Evolutionary conservation across 2,797 vertebrate species (phyloP), one percentile per base, ranked within the genome.

Genomic region (Enteromius radiatus): DNA sequence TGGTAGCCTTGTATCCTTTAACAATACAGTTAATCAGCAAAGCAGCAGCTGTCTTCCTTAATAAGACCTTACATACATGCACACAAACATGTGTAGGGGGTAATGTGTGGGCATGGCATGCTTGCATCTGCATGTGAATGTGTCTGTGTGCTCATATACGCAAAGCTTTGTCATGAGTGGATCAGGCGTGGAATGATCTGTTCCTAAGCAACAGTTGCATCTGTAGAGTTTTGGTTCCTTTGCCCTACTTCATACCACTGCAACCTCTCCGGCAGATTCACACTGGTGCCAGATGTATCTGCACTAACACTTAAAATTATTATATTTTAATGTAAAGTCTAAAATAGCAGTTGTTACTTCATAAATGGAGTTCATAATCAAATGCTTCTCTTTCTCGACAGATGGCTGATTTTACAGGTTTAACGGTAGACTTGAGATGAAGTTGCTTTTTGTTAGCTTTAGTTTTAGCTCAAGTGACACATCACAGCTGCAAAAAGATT

Each of bases 181-280:
- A 76, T 82, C 63, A 17, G 64, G 33, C 70, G 56, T 17, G 59
- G 14, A 68, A 69, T 67, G 23, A 69, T 71, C 76, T 54, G 75
- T 84, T 79, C 61, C 75, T 82, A 76, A 82, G 84, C 73, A 69
- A 85, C 70, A 43, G 78, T 59, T 11, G 6, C 71, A 76, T 76
- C 71, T 28, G 59, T 43, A 67, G 68, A 49, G 63, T 76, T 76
- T 65, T 41, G 23, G 73, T 68, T 68, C 26, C 36, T 76, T 36
- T 36, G 47, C 15, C 11, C 4, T 7, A 17, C 33, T 26, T 73
- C 5, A n/a, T 64, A 26, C 19, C 56, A 41, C 43, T 73, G 80
- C 45, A 67, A 11, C 59, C 38, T 81, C 33, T 54, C n/a, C 12
- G 43, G 49, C 9, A 68, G 36, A 61, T 69, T 67, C 33, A 67